phyloP scores from a whole-genome alignment of 2,888 invertebrate species.

The Sinhomidia bicolor region DNA sequence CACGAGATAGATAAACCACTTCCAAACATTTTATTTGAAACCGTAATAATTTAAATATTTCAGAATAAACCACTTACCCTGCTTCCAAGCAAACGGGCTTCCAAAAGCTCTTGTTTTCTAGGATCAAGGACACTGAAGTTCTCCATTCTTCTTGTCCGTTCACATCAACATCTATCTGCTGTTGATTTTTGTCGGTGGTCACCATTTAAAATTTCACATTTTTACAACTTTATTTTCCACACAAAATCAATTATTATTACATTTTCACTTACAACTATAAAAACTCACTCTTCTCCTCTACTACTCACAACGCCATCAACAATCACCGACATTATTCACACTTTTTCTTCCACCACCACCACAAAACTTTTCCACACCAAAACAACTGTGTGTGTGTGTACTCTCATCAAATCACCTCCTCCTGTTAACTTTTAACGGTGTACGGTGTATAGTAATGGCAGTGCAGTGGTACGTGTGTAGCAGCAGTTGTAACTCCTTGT shows the following conservation, averaged over 20 bases:
- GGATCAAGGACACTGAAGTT: slow-evolving; percentile 98
- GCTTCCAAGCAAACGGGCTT: slow-evolving; percentile 98
- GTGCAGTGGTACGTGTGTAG: too few relatives aligned
- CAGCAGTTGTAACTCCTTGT: neutral
- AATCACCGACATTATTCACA: too few relatives aligned
- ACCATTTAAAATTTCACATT: slow-evolving; percentile 67
- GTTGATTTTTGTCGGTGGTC: slow-evolving; percentile 10
- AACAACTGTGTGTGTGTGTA: too few relatives aligned
- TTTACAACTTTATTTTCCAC: slow-evolving; percentile 20
- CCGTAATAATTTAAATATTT: too few relatives aligned
- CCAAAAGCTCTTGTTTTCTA: slow-evolving; percentile 98
- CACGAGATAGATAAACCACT: too few relatives aligned
- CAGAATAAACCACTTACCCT: slow-evolving; percentile 86
- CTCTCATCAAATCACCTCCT: too few relatives aligned
- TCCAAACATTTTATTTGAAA: neutral
- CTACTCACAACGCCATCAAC: neutral
- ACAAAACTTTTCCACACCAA: too few relatives aligned
- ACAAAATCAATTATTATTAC: neutral
- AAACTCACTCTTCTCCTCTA: too few relatives aligned
- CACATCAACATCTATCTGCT: slow-evolving; percentile 29
- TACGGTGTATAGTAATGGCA: too few relatives aligned
- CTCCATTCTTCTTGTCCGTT: slow-evolving; percentile 87
- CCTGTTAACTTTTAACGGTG: too few relatives aligned
- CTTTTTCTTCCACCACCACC: too few relatives aligned
- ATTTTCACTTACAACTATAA: neutral